phyloP scores from a whole-genome alignment of 2,797 vertebrate species.

The Melanotaenia parkinsoni region DNA sequence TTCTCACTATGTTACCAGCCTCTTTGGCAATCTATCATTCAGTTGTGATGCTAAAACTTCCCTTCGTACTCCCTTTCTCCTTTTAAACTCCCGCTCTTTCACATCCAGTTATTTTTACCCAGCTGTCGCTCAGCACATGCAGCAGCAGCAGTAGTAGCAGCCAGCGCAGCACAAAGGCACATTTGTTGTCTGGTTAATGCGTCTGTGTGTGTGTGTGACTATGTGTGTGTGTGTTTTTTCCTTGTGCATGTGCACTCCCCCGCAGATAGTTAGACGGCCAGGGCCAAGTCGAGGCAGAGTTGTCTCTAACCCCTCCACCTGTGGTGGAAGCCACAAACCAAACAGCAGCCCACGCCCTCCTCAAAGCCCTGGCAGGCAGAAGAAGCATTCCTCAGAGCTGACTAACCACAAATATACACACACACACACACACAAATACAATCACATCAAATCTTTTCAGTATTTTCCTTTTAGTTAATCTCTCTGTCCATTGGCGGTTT shows the following conservation, averaged over 20 bases:
- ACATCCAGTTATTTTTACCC: conserved; percentile 13
- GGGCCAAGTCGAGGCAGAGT: conserved; percentile 70
- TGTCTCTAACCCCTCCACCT: conserved; percentile 83
- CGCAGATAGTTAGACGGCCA: conserved; percentile 76
- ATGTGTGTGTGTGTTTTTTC: conserved; percentile 33
- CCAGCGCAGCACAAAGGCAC: conserved; percentile 79
- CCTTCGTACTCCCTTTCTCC: conserved; percentile 10
- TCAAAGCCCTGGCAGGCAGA: conserved; percentile 72
- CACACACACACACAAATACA: conserved; percentile 10
- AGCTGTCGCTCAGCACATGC: conserved; percentile 56
- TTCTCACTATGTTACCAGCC: background rate
- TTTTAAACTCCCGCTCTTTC: conserved; percentile 40
- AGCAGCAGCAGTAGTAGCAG: conserved; percentile 33
- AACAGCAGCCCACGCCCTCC: conserved; percentile 87
- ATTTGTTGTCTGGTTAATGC: conserved; percentile 81
- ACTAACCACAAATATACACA: conserved; percentile 72
- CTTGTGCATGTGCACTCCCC: conserved; percentile 70
- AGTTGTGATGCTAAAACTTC: conserved; percentile 15
- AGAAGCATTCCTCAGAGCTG: conserved; percentile 85
- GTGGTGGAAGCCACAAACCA: conserved; percentile 85
- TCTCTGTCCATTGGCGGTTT: background rate
- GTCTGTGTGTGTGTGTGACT: conserved; percentile 39
- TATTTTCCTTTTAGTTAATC: conserved; percentile 6
- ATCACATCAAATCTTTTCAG: conserved; percentile 20
- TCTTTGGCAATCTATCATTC: background rate